These are phyloP conservation scores for Leucophora obtusa DNA, from an alignment of 2,888 invertebrate species.

Conservation along the genomic window DNA sequence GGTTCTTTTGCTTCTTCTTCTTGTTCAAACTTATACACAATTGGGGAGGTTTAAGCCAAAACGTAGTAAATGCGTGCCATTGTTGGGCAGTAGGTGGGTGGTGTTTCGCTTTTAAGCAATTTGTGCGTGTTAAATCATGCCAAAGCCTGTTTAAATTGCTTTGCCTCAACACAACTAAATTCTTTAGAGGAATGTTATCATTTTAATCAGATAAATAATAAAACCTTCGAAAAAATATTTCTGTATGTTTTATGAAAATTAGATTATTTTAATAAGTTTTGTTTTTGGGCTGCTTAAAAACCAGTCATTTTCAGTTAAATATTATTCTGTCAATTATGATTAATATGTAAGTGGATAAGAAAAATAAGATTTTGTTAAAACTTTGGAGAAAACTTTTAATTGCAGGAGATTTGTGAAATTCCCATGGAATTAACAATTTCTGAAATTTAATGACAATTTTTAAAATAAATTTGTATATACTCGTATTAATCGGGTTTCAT, in stretches of 20 bases:
- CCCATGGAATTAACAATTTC: no score
- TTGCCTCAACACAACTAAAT: slow-evolving; percentile 34
- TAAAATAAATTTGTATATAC: no score
- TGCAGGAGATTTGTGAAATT: no score
- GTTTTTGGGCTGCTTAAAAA: background rate
- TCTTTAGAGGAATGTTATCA: slow-evolving; percentile 48
- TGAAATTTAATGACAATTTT: no score
- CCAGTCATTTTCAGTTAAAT: slow-evolving; percentile 18
- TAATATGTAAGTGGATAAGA: slow-evolving; percentile 15
- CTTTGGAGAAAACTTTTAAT: no score
- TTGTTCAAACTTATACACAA: background rate
- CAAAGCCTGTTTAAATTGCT: slow-evolving; percentile 50
- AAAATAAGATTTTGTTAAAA: background rate
- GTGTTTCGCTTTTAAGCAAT: slow-evolving; percentile 55
- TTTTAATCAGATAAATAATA: slow-evolving; percentile 57
- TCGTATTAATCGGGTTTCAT: no score
- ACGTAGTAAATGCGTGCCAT: background rate
- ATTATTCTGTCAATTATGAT: slow-evolving; percentile 14
- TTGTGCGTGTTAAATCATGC: slow-evolving; percentile 56
- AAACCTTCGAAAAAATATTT: slow-evolving; percentile 35
- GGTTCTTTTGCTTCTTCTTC: background rate
- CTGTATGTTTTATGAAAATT: slow-evolving; percentile 38
- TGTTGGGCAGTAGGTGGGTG: background rate
- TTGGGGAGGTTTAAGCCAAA: slow-evolving; percentile 39
- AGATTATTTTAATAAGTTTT: slow-evolving; percentile 47